Evolutionary conservation across 2,888 invertebrate genomes (phyloP).

Genomic region (Coelogynopora nodosa): DNA sequence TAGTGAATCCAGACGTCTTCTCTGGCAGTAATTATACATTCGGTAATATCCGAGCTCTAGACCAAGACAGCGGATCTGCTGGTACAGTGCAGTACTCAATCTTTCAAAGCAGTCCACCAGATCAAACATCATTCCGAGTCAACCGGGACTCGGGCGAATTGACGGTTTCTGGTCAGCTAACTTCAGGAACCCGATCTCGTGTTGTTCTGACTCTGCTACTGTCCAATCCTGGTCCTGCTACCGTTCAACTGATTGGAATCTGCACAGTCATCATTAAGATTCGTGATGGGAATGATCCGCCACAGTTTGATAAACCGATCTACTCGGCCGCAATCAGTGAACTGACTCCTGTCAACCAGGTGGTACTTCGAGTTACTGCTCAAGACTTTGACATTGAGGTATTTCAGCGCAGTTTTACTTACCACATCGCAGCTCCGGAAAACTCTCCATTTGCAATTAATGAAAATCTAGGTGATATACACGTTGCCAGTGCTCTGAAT

Average conservation of each 20-base stretch:
- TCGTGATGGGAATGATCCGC: constrained; percentile 92
- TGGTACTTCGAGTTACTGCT: not conserved
- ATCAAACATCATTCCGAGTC: constrained; percentile 70
- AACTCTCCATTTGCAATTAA: constrained; percentile 23
- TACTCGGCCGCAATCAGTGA: constrained; percentile 63
- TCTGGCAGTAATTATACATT: constrained; percentile 62
- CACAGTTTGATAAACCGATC: constrained; percentile 75
- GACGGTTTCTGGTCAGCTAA: constrained; percentile 80
- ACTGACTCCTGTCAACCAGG: not conserved
- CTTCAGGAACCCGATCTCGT: constrained; percentile 72
- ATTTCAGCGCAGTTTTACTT: constrained; percentile 28
- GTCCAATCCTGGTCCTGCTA: constrained; percentile 65
- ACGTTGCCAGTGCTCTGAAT: not conserved
- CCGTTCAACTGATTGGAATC: not conserved
- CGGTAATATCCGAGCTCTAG: constrained; percentile 73
- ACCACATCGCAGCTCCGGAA: not conserved
- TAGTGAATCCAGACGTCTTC: not conserved
- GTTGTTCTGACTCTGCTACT: constrained; percentile 49
- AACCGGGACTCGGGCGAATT: constrained; percentile 73
- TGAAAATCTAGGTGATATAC: constrained; percentile 13
- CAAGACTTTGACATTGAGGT: constrained; percentile 12
- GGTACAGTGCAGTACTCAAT: constrained; percentile 79
- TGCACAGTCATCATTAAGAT: constrained; percentile 78
- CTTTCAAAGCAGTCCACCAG: constrained; percentile 71
- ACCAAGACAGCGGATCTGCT: constrained; percentile 81